Conservation (phyloP, 2,888 invertebrate genomes). For the Synergus laeviventris region DNA sequence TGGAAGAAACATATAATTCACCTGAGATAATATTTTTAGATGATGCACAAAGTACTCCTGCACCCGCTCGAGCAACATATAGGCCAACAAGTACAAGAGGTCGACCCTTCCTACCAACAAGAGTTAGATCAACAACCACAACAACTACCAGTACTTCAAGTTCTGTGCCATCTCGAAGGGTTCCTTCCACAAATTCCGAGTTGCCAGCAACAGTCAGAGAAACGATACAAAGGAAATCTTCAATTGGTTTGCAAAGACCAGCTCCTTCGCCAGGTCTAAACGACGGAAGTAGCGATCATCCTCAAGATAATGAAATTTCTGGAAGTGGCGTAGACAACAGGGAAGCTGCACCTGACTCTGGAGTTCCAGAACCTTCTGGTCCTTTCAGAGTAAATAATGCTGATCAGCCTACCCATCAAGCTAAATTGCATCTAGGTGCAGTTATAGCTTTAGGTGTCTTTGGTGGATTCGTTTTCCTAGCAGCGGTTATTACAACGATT, state of each 20-base stretch:
- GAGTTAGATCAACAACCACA: slow-evolving; percentile 65
- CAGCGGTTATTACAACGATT: slow-evolving; percentile 92
- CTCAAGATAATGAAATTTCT: slow-evolving; percentile 88
- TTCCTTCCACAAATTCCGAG: slow-evolving; percentile 58
- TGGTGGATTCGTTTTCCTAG: slow-evolving; percentile 92
- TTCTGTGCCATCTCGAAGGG: slow-evolving; percentile 50
- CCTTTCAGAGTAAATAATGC: slow-evolving; percentile 78
- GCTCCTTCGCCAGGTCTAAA: slow-evolving; percentile 56
- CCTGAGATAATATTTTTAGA: slow-evolving; percentile 50
- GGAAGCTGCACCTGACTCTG: slow-evolving; percentile 69
- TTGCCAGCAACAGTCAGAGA: slow-evolving; percentile 70
- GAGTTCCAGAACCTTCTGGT: slow-evolving; percentile 76
- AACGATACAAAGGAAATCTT: slow-evolving; percentile 66
- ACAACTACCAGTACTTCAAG: slow-evolving; percentile 62
- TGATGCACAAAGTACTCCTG: slow-evolving; percentile 77
- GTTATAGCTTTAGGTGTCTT: slow-evolving; percentile 93
- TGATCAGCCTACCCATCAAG: slow-evolving; percentile 74
- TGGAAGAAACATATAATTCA: slow-evolving; percentile 15
- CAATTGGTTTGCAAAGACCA: slow-evolving; percentile 67
- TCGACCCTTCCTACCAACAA: slow-evolving; percentile 68
- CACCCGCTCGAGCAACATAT: slow-evolving; percentile 61
- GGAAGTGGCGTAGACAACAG: slow-evolving; percentile 74
- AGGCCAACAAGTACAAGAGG: slow-evolving; percentile 72
- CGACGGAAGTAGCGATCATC: slow-evolving; percentile 80
- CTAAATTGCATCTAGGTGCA: slow-evolving; percentile 89